Evolutionary conservation across 92 coral and sea anemone species (phyloP), one percentile per base, ranked within the genome.

Genomic region (Actinostola sp.): DNA sequence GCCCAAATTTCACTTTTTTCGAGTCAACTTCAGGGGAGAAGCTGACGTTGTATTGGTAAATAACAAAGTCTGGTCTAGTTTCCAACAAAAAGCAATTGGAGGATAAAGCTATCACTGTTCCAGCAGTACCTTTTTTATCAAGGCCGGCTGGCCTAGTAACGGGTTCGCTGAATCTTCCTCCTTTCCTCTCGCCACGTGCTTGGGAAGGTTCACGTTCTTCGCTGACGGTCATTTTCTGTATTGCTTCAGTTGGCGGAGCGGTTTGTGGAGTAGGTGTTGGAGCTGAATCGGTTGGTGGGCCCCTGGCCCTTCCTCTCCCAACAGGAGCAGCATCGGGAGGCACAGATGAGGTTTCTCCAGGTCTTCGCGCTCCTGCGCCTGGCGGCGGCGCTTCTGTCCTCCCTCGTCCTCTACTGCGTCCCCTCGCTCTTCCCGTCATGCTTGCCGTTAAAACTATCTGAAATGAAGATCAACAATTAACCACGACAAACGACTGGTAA

Each of bases 361-460:
- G 99, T 73, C 99, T 78, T 72, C 97, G 67, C 16, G 96, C 92
- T 0, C 73, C 90, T 16, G 60, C 83, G n/a, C 67, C 68, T 21
- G 78, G 66, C 11, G 62, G 83, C 10, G 75, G 61, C 5, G 77
- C 84, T 4, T 63, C 89, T 2, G 86, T 72, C 25, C 99, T 82
- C 9, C 98, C 98, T 13, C 98, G 90, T 4, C 98, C 96, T 6
- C 98, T 70, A 23, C 89, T 73, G 61, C 97, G 21, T 36, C 97
- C 98, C 57, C 99, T 71, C 19, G 99, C 99, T 16, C 99, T 77
- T 41, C 99, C 99, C n/a, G 99, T 95, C 99, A 95, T 93, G 21
- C 31, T 41, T 19, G 23, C 36, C 13, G 9, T 52, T 31, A 30
- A 51, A 27, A 15, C 17, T 11, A 28, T 44, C n/a, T 0, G 38